Base-by-base conservation (phyloP, 2,888 invertebrate species). In the Merodon equestris region DNA sequence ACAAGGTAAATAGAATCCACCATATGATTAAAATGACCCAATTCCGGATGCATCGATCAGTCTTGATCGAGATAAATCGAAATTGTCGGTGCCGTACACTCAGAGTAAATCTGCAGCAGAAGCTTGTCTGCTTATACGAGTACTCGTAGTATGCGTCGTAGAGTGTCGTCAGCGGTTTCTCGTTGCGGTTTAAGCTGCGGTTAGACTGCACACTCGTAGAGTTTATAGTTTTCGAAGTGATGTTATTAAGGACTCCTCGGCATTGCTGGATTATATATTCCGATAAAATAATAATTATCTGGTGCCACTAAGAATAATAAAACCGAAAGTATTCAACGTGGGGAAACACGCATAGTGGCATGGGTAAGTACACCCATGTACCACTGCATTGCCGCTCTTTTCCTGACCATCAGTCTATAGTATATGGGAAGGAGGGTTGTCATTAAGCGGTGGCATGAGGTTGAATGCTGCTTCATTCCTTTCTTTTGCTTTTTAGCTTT, bases 251-350 rank as follows among this genome's bases (percentile, higher is more conserved):
- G 48, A 48, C 50, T 14, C 15, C 27, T 17, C 3, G 42, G 19
- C 27, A 34, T 51, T 5, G 14, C 42, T 14, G 19, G n/a, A 27
- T 19, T 27, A 10, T 13, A 40, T 14, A 50, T 10, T 15, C 27
- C 12, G 27, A 44, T 63, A 27, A 63, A 51, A 42, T 51, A 51
- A 34, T 63, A 27, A 63, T 63, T 36, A 44, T 27, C 7, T 7
- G 63, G 63, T 53, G 44, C 12, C 18, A 45, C 12, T 13, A 45
- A 54, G 36, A 44, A 54, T 14, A 64, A 64, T 63, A 44, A 53
- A 64, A 64, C 34, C 9, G 36, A 34, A 44, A 44, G 40, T 14
- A 1, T 17, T 12, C 9, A 7, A 27, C 27, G 2, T 27, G 34
- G n/a, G n/a, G n/a, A n/a, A n/a, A n/a, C 54, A 54, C 45, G 38